Conservation (phyloP, 2,113 vertebrate genomes). For the Varanus salvator region DNA sequence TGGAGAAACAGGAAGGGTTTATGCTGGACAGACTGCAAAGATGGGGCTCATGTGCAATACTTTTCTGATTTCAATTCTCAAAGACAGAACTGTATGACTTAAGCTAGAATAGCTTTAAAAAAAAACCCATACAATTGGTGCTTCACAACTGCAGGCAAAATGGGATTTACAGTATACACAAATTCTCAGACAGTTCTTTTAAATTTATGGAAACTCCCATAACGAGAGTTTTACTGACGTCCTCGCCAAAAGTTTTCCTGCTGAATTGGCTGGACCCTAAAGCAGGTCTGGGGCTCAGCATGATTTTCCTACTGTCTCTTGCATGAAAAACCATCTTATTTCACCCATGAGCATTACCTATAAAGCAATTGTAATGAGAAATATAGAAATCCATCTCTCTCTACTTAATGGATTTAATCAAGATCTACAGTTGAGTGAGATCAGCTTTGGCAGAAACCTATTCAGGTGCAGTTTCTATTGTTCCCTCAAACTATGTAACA, state of each 20-base stretch:
- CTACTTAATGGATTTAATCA: constrained; percentile 59
- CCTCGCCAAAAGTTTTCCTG: constrained; percentile 62
- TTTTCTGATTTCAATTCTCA: constrained; percentile 56
- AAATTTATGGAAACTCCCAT: constrained; percentile 68
- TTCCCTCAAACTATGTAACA: constrained; percentile 60
- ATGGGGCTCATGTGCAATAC: constrained; percentile 43
- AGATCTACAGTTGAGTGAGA: constrained; percentile 69
- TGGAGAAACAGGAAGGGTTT: background rate
- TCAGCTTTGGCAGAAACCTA: constrained; percentile 67
- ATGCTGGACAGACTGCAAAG: constrained; percentile 6
- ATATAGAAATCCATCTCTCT: constrained; percentile 67
- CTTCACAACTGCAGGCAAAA: constrained; percentile 62
- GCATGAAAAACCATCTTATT: constrained; percentile 65
- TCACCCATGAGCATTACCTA: constrained; percentile 61
- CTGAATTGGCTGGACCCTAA: constrained; percentile 70
- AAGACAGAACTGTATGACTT: constrained; percentile 55
- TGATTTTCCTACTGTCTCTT: constrained; percentile 68
- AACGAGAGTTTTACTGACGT: constrained; percentile 64
- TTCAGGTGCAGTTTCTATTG: constrained; percentile 69
- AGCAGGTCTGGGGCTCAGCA: constrained; percentile 60
- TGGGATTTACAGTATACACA: constrained; percentile 67
- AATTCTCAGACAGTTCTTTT: constrained; percentile 68
- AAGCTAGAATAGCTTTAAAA: constrained; percentile 51
- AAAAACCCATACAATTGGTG: constrained; percentile 42
- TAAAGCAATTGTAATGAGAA: constrained; percentile 58